Evolutionary conservation across 2,797 vertebrate species (phyloP).

Genomic region (Parauchenoglanis punctatus): DNA sequence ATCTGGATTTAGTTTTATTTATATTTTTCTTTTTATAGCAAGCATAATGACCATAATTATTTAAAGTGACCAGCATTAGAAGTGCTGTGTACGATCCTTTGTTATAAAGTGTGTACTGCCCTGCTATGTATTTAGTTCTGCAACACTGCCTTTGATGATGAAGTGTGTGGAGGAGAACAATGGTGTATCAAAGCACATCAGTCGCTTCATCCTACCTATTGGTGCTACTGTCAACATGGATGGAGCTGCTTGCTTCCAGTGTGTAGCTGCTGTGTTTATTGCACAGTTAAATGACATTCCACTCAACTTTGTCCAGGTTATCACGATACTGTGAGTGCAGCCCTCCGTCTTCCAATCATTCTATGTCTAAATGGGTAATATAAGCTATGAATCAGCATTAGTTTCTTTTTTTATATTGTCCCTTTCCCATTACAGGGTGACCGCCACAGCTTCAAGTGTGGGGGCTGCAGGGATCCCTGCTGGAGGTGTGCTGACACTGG

Average conservation of each 20-base stretch:
- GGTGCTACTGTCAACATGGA: slow-evolving; percentile 94
- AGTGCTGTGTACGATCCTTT: neutral
- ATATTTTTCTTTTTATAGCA: neutral
- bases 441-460: slow-evolving; percentile 88
- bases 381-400: neutral
- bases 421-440: slow-evolving; percentile 73
- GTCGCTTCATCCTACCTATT: slow-evolving; percentile 90
- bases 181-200: slow-evolving; percentile 85
- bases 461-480: slow-evolving; percentile 90
- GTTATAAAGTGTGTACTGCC: neutral
- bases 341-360: neutral
- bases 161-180: slow-evolving; percentile 90
- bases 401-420: slow-evolving; percentile 14
- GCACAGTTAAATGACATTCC: slow-evolving; percentile 80
- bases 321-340: slow-evolving; percentile 86
- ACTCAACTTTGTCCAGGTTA: slow-evolving; percentile 85
- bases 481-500: slow-evolving; percentile 85
- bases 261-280: slow-evolving; percentile 88
- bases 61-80: neutral
- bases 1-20: neutral
- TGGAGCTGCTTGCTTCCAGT: slow-evolving; percentile 89
- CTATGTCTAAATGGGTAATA: neutral
- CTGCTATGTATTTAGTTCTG: slow-evolving; percentile 73
- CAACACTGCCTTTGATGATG: slow-evolving; percentile 90
- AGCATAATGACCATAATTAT: neutral